phyloP scores from a whole-genome alignment of 2,888 invertebrate genomes.

The Lutraria lutraria region DNA sequence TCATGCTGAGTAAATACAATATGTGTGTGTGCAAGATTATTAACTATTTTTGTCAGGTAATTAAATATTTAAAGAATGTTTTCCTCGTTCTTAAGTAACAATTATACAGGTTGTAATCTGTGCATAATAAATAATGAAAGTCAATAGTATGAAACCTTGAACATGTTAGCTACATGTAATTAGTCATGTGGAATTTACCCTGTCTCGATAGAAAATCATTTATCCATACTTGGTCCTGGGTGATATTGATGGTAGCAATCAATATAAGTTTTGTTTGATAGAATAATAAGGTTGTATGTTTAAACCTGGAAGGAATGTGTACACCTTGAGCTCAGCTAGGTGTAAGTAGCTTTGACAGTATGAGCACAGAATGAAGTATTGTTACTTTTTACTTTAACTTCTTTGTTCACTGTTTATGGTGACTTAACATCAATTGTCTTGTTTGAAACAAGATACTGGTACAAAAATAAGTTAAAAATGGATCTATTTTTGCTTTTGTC shows the following conservation, averaged over 20 bases:
- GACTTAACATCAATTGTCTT: background rate
- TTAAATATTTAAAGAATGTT: too few relatives aligned
- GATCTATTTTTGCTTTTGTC: too few relatives aligned
- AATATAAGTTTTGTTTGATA: background rate
- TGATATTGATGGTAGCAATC: background rate
- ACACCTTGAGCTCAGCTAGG: background rate
- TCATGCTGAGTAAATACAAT: too few relatives aligned
- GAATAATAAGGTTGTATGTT: slow-evolving; percentile 10
- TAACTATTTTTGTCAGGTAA: too few relatives aligned
- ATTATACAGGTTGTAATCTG: background rate
- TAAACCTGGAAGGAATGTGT: background rate
- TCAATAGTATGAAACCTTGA: background rate
- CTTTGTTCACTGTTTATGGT: background rate
- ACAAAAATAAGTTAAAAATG: background rate
- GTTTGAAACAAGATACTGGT: background rate
- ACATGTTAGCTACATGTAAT: background rate
- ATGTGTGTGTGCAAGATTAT: too few relatives aligned
- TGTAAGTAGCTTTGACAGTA: background rate
- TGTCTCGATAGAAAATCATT: background rate
- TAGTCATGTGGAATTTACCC: background rate
- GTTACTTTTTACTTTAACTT: slow-evolving; percentile 1
- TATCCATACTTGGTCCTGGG: background rate
- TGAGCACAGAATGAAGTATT: background rate
- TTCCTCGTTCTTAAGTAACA: background rate
- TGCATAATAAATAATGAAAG: slow-evolving; percentile 10